These are phyloP conservation scores for Knipowitschia caucasica DNA, from an alignment of 2,797 vertebrate species.

Conservation along the genomic window DNA sequence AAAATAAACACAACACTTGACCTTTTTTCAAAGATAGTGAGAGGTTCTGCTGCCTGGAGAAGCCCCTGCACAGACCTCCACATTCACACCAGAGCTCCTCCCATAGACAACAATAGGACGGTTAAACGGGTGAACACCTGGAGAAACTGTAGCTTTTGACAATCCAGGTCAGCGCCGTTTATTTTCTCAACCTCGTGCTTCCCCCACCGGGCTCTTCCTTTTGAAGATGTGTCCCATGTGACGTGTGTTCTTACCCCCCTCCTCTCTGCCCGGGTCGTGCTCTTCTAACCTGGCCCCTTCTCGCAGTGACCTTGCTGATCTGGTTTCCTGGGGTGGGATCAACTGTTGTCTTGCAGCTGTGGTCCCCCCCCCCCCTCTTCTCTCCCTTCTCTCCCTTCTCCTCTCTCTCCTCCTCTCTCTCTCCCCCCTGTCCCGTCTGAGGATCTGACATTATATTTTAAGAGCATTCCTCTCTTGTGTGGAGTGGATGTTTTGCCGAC, in stretches of 20 bases:
- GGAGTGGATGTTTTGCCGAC: too few relatives aligned
- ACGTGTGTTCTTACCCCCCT: constrained; percentile 64
- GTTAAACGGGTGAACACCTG: constrained; percentile 58
- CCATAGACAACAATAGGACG: constrained; percentile 42
- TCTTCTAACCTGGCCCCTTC: constrained; percentile 48
- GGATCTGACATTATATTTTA: constrained; percentile 25
- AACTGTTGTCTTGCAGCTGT: constrained; percentile 74
- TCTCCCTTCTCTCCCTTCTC: neutral
- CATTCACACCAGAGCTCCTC: constrained; percentile 17
- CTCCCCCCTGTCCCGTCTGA: constrained; percentile 9
- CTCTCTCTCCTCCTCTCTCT: neutral
- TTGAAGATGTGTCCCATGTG: constrained; percentile 71
- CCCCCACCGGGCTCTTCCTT: constrained; percentile 41
- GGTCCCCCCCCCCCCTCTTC: constrained; percentile 10
- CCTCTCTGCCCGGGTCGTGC: constrained; percentile 43
- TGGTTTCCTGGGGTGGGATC: constrained; percentile 70
- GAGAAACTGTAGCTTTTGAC: constrained; percentile 48
- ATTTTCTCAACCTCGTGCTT: constrained; percentile 53
- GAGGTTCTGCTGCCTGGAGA: constrained; percentile 9
- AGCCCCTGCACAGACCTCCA: constrained; percentile 1
- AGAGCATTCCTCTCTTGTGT: constrained; percentile 43
- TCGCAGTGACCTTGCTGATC: constrained; percentile 67
- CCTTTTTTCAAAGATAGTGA: constrained; percentile 10
- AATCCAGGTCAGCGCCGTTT: constrained; percentile 59
- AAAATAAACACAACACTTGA: constrained; percentile 10